phyloP scores from a whole-genome alignment of 2,888 invertebrate species.

The Clostera curtula region DNA sequence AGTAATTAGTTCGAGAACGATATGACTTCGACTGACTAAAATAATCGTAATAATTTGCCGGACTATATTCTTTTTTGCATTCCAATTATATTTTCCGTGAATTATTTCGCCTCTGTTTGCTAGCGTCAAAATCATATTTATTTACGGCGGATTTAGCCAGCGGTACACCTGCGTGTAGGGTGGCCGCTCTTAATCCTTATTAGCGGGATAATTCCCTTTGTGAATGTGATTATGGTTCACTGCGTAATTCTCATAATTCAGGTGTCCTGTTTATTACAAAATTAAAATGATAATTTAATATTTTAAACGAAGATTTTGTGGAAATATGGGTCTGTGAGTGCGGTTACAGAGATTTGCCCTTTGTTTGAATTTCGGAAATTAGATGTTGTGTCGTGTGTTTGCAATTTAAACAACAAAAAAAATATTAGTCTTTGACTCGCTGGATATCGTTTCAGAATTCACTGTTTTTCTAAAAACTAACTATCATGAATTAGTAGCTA shows the following conservation, averaged over 20 bases:
- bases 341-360: background rate
- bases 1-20: too few relatives aligned
- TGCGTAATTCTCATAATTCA: constrained; percentile 24
- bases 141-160: constrained; percentile 58
- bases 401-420: background rate
- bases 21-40: too few relatives aligned
- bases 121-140: constrained; percentile 65
- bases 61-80: constrained; percentile 18
- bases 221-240: constrained; percentile 25
- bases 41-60: too few relatives aligned
- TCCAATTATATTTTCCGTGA: constrained; percentile 26
- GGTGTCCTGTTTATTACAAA: constrained; percentile 18
- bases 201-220: constrained; percentile 34
- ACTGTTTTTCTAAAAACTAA: too few relatives aligned
- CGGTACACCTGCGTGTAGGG: constrained; percentile 54
- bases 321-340: constrained; percentile 1
- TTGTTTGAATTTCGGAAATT: background rate
- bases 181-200: constrained; percentile 37
- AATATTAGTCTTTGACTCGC: too few relatives aligned
- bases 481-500: too few relatives aligned
- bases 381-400: background rate
- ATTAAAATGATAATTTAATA: constrained; percentile 15
- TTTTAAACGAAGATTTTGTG: constrained; percentile 7
- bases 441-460: too few relatives aligned
- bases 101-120: constrained; percentile 51